These are phyloP conservation scores for Chiroxiphia lanceolata DNA, from an alignment of 2,797 vertebrate genomes.

Conservation along the genomic window DNA sequence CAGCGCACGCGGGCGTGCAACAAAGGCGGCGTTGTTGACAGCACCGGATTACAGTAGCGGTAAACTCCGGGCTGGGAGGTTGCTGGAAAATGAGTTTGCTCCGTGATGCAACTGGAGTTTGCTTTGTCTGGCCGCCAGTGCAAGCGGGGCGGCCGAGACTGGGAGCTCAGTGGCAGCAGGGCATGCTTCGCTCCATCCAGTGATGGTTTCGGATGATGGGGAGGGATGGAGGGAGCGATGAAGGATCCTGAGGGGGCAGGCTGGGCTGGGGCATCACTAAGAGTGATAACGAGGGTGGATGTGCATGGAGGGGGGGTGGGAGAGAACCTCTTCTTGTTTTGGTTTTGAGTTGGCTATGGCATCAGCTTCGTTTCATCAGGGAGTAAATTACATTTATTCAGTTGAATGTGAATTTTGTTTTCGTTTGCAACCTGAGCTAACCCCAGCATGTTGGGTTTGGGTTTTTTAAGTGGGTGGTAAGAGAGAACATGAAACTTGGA, in stretches of 20 bases:
- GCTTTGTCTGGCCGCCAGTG: constrained; percentile 76
- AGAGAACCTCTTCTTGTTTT: not conserved
- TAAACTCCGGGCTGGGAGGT: constrained; percentile 63
- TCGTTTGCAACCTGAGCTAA: constrained; percentile 20
- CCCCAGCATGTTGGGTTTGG: not conserved
- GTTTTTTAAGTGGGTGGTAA: constrained; percentile 29
- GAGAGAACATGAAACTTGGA: constrained; percentile 14
- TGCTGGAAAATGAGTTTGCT: constrained; percentile 67
- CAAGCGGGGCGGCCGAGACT: constrained; percentile 10
- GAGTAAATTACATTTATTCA: not conserved
- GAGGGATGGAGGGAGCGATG: not conserved
- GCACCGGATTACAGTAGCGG: constrained; percentile 65
- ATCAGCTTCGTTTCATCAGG: not conserved
- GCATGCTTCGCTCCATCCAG: constrained; percentile 24
- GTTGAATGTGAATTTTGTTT: constrained; percentile 9
- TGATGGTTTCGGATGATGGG: constrained; percentile 7
- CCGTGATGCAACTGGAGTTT: constrained; percentile 74
- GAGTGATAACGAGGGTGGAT: not conserved
- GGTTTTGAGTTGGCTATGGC: not conserved
- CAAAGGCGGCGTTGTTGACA: constrained; percentile 72
- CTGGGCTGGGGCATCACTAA: not conserved
- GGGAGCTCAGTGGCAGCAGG: not conserved
- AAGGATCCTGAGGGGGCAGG: not conserved
- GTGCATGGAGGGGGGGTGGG: not conserved
- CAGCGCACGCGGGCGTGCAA: not conserved